A percentile compares a stretch with the other conserved stretches of the same genome.
Evolutionary conservation across 2,797 vertebrate genomes (phyloP).

Genomic region (Leuciscus waleckii): DNA sequence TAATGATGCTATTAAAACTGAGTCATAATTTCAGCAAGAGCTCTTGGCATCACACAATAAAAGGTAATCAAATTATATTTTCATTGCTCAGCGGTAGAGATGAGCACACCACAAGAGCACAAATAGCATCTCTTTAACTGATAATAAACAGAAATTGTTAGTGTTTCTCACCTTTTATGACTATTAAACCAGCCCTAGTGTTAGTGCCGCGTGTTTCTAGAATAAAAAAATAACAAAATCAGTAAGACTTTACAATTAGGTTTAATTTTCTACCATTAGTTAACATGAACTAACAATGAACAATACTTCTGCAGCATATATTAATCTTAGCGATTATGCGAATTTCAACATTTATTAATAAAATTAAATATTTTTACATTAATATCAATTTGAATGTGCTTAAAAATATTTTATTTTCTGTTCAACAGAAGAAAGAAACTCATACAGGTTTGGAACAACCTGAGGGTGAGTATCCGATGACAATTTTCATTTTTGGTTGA

Average conservation of each 20-base stretch:
- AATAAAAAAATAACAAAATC: not conserved
- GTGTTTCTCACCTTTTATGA: not conserved
- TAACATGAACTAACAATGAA: not conserved
- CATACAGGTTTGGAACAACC: no score
- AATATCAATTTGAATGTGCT: no score
- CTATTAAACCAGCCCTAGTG: not conserved
- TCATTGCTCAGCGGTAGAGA: not conserved
- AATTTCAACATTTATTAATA: not conserved
- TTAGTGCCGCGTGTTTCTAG: not conserved
- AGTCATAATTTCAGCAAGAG: constrained; percentile 14
- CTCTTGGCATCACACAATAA: constrained; percentile 32
- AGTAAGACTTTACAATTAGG: not conserved
- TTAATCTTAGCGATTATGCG: not conserved
- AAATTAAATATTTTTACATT: not conserved
- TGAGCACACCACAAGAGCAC: constrained; percentile 2
- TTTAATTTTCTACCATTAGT: not conserved
- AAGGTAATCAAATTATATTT: constrained; percentile 37
- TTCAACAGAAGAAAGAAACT: not conserved
- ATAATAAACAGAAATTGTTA: constrained; percentile 10
- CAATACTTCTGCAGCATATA: not conserved
- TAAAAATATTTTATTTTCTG: not conserved
- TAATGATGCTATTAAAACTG: constrained; percentile 25
- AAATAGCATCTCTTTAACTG: constrained; percentile 34
- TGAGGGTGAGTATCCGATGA: no score
- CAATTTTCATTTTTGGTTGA: not conserved